phyloP scores from a whole-genome alignment of 2,113 vertebrate genomes.

The Bombycilla garrulus region DNA sequence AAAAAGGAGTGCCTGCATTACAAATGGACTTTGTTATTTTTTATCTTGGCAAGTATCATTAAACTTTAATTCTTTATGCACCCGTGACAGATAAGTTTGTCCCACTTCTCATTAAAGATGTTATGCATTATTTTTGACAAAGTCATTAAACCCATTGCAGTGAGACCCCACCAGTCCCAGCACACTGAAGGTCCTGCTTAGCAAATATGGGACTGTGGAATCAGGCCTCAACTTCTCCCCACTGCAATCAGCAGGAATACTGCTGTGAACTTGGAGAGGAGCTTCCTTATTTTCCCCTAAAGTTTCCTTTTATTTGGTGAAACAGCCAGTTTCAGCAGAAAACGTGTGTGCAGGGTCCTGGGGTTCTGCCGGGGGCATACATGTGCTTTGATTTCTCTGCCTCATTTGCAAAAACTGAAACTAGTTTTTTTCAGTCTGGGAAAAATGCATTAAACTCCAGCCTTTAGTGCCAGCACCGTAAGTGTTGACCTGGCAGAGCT shows the following conservation, averaged over 20 bases:
- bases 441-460: not conserved
- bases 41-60: conserved; percentile 47
- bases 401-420: not conserved
- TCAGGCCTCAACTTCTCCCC: not conserved
- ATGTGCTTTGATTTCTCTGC: not conserved
- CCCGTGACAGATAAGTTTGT: conserved; percentile 22
- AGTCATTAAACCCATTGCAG: not conserved
- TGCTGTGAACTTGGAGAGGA: not conserved
- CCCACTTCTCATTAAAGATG: not conserved
- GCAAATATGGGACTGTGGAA: not conserved
- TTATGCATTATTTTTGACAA: conserved; percentile 13
- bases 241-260: not conserved
- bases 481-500: not conserved
- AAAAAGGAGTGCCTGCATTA: conserved; percentile 51
- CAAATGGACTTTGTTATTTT: conserved; percentile 55
- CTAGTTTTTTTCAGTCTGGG: not conserved
- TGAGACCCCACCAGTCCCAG: not conserved
- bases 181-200: not conserved
- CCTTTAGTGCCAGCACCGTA: not conserved
- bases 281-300: not conserved
- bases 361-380: not conserved
- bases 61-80: conserved; percentile 37
- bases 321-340: not conserved
- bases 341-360: not conserved
- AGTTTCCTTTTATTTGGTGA: not conserved